These are phyloP conservation scores for Morpho deidamia DNA, from an alignment of 2,888 invertebrate species.

Conservation along the genomic window DNA sequence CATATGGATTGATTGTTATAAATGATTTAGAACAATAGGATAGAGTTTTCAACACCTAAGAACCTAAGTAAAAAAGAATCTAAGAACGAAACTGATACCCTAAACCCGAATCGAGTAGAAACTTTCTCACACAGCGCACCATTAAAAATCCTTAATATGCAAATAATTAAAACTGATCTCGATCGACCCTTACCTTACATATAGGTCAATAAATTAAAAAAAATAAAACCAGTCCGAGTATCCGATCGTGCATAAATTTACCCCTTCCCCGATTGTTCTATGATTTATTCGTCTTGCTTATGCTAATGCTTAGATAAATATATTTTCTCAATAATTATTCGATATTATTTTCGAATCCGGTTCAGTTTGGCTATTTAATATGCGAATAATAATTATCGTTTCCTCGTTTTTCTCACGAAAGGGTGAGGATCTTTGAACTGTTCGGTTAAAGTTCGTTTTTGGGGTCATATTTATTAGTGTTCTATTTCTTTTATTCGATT, in stretches of 20 bases:
- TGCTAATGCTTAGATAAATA: slow-evolving; percentile 46
- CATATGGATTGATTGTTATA: neutral
- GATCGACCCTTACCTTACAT: slow-evolving; percentile 41
- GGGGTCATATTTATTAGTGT: slow-evolving; percentile 9
- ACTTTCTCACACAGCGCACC: slow-evolving; percentile 53
- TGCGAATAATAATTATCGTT: slow-evolving; percentile 74
- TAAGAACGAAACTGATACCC: too few relatives aligned
- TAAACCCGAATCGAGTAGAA: slow-evolving; percentile 7
- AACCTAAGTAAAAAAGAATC: too few relatives aligned
- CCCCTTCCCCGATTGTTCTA: slow-evolving; percentile 67
- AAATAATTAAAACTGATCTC: slow-evolving; percentile 58
- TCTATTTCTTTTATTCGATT: neutral
- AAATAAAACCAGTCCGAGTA: slow-evolving; percentile 51
- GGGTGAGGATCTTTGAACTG: slow-evolving; percentile 48
- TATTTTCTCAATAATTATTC: slow-evolving; percentile 42
- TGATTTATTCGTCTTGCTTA: slow-evolving; percentile 72
- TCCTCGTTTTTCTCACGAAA: slow-evolving; percentile 69
- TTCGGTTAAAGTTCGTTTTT: slow-evolving; percentile 15
- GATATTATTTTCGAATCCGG: slow-evolving; percentile 38
- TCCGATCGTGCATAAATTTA: slow-evolving; percentile 36
- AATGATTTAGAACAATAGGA: neutral
- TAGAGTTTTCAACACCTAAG: too few relatives aligned
- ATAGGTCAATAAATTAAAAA: slow-evolving; percentile 70
- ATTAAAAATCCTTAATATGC: slow-evolving; percentile 56
- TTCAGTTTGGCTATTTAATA: slow-evolving; percentile 54